These are phyloP conservation scores for Yponomeuta evonymella DNA, from an alignment of 2,888 invertebrate genomes.

Conservation along the genomic window DNA sequence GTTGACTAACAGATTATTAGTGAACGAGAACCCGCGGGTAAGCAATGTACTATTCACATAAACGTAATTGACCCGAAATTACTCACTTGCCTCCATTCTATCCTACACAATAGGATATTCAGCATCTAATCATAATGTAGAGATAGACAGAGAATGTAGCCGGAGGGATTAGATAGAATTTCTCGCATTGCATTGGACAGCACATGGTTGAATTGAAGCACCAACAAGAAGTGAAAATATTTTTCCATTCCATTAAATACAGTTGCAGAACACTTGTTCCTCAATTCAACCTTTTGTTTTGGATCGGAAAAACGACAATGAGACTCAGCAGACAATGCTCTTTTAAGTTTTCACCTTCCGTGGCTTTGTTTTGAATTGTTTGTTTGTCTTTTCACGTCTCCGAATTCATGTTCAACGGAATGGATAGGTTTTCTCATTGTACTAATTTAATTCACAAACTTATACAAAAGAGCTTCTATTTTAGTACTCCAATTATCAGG, in stretches of 20 bases:
- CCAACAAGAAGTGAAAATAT: not conserved
- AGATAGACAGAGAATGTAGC: no score
- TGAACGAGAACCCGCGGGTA: no score
- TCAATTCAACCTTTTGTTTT: constrained; percentile 16
- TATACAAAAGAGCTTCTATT: no score
- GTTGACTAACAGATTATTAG: no score
- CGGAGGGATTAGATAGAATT: no score
- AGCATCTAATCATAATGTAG: no score
- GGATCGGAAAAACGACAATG: constrained; percentile 17
- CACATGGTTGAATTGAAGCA: not conserved
- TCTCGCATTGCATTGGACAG: not conserved
- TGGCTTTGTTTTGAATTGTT: not conserved
- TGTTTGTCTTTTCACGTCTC: not conserved
- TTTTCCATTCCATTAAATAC: not conserved
- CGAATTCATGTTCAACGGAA: not conserved
- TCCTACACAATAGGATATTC: no score
- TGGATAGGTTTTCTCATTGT: not conserved
- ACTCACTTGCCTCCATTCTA: no score
- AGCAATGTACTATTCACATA: no score
- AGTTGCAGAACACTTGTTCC: constrained; percentile 1
- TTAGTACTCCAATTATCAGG: not conserved
- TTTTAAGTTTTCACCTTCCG: constrained; percentile 3
- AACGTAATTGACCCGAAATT: no score
- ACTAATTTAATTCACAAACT: no score
- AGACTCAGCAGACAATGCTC: constrained; percentile 24